Percentiles rank a stretch among this genome's conserved stretches.
Evolutionary conservation across 2,888 invertebrate species (phyloP).

Genomic region (Melipona beecheii): DNA sequence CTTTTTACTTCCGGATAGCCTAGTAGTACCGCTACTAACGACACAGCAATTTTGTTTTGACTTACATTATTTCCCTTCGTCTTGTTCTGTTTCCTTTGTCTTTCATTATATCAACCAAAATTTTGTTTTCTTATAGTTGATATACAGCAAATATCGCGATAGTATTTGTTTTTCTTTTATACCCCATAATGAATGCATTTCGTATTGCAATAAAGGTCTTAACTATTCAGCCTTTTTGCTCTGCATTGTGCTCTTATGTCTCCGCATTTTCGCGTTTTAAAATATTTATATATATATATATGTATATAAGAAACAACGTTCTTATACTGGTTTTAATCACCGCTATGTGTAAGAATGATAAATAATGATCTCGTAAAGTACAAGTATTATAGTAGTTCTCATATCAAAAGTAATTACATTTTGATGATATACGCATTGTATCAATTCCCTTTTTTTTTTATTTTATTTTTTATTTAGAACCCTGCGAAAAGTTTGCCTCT

Average conservation of each 20-base stretch:
- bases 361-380: slow-evolving; percentile 71
- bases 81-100: slow-evolving; percentile 73
- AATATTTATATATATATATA: slow-evolving; percentile 58
- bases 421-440: slow-evolving; percentile 58
- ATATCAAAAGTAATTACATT: slow-evolving; percentile 72
- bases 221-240: slow-evolving; percentile 73
- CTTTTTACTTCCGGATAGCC: slow-evolving; percentile 83
- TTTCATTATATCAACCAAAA: slow-evolving; percentile 75
- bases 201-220: slow-evolving; percentile 70
- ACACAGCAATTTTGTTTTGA: slow-evolving; percentile 82
- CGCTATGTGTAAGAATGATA: slow-evolving; percentile 68
- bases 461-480: slow-evolving; percentile 62
- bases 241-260: slow-evolving; percentile 72
- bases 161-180: slow-evolving; percentile 69
- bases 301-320: slow-evolving; percentile 67
- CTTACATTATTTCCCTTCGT: slow-evolving; percentile 78
- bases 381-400: slow-evolving; percentile 71
- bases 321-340: slow-evolving; percentile 66
- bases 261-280: slow-evolving; percentile 72
- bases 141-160: slow-evolving; percentile 74
- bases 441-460: slow-evolving; percentile 68
- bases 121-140: slow-evolving; percentile 70
- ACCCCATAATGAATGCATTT: slow-evolving; percentile 73
- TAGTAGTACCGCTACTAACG: slow-evolving; percentile 83
- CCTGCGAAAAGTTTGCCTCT: slow-evolving; percentile 79